Evolutionary conservation across 2,113 vertebrate species (phyloP).

Genomic region (Gymnobelideus leadbeateri): DNA sequence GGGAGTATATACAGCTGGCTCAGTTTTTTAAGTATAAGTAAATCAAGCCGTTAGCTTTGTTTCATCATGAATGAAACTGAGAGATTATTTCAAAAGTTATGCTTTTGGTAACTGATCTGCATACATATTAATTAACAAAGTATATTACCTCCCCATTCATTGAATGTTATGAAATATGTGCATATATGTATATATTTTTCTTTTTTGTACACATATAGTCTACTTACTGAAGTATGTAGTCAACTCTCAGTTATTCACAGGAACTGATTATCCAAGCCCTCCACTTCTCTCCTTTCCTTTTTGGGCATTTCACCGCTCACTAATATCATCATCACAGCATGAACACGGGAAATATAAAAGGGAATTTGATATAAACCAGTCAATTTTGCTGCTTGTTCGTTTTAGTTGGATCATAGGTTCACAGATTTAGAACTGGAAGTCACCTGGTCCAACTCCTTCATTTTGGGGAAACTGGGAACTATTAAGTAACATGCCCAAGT

Average conservation of each 20-base stretch:
- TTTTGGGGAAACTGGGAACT: neutral
- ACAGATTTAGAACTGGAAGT: neutral
- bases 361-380: slow-evolving; percentile 2
- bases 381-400: neutral
- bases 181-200: neutral
- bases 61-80: slow-evolving; percentile 53
- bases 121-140: slow-evolving; percentile 38
- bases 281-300: neutral
- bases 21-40: slow-evolving; percentile 37
- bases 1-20: slow-evolving; percentile 45
- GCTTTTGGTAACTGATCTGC: neutral
- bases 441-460: neutral
- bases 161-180: neutral
- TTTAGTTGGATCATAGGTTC: neutral
- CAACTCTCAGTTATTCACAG: neutral
- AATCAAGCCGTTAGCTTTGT: slow-evolving; percentile 35
- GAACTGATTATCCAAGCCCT: neutral
- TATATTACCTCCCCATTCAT: neutral
- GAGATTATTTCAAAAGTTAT: slow-evolving; percentile 33
- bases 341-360: slow-evolving; percentile 39
- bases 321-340: slow-evolving; percentile 9
- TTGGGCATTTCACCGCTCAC: neutral
- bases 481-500: neutral
- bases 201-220: neutral
- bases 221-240: neutral